A percentile compares a stretch with the other conserved stretches of the same genome.
Conservation (phyloP, 1,140 invertebrate genomes). For the Daktulosphaira vitifoliae region DNA sequence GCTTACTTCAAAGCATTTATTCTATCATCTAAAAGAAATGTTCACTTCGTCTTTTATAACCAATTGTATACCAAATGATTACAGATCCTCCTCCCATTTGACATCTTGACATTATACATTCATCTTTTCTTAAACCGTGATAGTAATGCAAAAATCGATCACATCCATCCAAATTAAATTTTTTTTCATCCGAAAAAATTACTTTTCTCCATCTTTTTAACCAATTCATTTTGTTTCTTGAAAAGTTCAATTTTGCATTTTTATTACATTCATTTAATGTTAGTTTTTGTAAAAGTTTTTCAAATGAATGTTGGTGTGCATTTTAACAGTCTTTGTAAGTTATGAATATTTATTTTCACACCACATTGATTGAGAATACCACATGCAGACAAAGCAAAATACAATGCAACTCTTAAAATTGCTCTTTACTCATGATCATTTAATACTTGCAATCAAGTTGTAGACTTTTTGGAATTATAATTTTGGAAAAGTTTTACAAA, state of each 20-base stretch:
- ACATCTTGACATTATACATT: conserved; percentile 9
- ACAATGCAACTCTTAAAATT: background rate
- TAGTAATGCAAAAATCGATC: no score
- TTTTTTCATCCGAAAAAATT: no score
- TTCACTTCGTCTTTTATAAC: conserved; percentile 1
- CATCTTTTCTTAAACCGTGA: background rate
- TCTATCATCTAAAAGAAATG: conserved; percentile 7
- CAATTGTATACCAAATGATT: conserved; percentile 11
- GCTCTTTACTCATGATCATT: background rate
- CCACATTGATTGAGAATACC: background rate
- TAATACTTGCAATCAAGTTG: background rate
- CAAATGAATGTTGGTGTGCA: no score
- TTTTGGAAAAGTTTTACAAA: background rate
- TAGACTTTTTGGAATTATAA: background rate
- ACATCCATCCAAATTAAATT: no score
- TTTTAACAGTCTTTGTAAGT: no score
- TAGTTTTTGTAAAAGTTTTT: no score
- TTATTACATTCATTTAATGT: no score
- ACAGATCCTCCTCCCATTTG: conserved; percentile 9
- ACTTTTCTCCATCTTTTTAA: no score
- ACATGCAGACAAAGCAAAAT: background rate
- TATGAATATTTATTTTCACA: no score
- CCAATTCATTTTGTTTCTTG: no score
- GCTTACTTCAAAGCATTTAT: conserved; percentile 21
- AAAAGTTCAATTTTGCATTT: conserved; percentile 19